phyloP scores from a whole-genome alignment of 2,888 invertebrate species.

The Hermaeophaga mercurialis region DNA sequence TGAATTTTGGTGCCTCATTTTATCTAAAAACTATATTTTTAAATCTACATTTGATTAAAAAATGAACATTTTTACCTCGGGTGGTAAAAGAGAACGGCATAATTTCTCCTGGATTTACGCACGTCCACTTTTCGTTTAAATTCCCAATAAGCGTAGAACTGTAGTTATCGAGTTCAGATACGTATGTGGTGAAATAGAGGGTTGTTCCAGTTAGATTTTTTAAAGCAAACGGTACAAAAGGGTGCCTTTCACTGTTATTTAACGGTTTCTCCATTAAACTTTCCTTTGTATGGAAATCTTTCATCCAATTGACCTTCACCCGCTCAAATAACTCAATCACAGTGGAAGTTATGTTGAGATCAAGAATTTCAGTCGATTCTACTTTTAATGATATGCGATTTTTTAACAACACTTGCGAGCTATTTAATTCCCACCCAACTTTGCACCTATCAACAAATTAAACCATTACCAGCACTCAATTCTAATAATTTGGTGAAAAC shows the following conservation, averaged over 20 bases:
- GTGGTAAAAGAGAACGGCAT: conserved; percentile 87
- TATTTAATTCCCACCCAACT: conserved; percentile 71
- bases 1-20: conserved; percentile 72
- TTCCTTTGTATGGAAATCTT: conserved; percentile 68
- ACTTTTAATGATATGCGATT: conserved; percentile 68
- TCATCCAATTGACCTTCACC: conserved; percentile 86
- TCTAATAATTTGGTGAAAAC: conserved; percentile 20
- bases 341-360: conserved; percentile 88
- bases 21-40: conserved; percentile 59
- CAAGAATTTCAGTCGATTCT: conserved; percentile 74
- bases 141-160: conserved; percentile 51
- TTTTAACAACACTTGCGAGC: conserved; percentile 63
- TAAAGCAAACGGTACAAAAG: conserved; percentile 94
- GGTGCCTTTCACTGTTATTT: conserved; percentile 74
- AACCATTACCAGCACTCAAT: too few relatives aligned
- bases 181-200: conserved; percentile 84
- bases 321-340: conserved; percentile 81
- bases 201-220: conserved; percentile 89
- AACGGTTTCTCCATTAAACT: conserved; percentile 14
- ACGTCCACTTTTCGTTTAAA: conserved; percentile 68
- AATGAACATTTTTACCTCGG: conserved; percentile 62
- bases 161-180: conserved; percentile 66
- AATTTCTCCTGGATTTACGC: conserved; percentile 75
- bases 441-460: conserved; percentile 61
- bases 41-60: too few relatives aligned